Conservation (phyloP, 2,888 invertebrate species). For the Muschampia staudingeri region DNA sequence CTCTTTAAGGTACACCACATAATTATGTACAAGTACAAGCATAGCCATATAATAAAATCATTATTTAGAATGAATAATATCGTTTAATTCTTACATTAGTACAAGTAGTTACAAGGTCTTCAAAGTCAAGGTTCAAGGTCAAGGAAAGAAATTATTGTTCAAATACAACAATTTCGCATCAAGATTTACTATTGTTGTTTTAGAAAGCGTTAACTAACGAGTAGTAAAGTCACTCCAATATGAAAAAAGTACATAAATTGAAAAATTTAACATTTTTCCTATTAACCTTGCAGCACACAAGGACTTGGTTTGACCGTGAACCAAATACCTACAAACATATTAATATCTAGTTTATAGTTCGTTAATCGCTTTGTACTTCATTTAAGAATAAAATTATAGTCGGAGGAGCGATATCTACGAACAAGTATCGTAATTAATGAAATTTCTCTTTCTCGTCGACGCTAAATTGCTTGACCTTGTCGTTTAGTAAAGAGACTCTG, state of each 20-base stretch:
- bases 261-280: conserved; percentile 25
- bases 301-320: conserved; percentile 38
- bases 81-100: no score
- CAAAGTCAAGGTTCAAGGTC: no score
- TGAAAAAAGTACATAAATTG: background rate
- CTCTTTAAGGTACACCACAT: no score
- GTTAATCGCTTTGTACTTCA: conserved; percentile 6
- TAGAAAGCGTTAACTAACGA: background rate
- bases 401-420: background rate
- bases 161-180: no score
- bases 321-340: conserved; percentile 37
- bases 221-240: background rate
- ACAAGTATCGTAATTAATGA: background rate
- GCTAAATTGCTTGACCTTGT: background rate
- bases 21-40: no score
- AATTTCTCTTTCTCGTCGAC: conserved; percentile 12
- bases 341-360: conserved; percentile 20
- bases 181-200: background rate
- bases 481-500: background rate
- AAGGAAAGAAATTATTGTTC: no score
- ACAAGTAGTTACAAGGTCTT: no score
- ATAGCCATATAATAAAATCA: no score
- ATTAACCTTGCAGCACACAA: conserved; percentile 36
- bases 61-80: no score
- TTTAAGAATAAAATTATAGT: background rate